phyloP scores from a whole-genome alignment of 2,888 invertebrate genomes.

The Rhogogaster chlorosoma region DNA sequence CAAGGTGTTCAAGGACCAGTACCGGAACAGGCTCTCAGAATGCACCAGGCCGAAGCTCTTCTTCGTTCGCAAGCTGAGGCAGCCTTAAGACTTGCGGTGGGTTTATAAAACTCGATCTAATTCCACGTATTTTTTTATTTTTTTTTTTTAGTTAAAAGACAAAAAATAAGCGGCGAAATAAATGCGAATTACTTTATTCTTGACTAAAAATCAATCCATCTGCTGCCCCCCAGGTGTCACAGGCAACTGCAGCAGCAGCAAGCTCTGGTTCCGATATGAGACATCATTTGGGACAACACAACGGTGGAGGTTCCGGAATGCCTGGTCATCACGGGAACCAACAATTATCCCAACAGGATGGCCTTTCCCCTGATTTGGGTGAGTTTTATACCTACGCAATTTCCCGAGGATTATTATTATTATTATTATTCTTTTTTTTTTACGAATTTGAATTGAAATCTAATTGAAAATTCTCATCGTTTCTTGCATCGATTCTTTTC shows the following conservation, averaged over 20 bases:
- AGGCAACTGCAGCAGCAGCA: conserved; percentile 74
- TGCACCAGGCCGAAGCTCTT: conserved; percentile 89
- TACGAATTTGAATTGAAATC: neutral
- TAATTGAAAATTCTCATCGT: neutral
- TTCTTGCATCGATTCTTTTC: neutral
- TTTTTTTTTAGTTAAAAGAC: neutral
- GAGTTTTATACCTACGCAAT: conserved; percentile 53
- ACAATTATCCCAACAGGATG: conserved; percentile 75
- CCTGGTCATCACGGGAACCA: conserved; percentile 76
- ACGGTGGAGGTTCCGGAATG: conserved; percentile 74
- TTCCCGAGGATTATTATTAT: too few species aligned
- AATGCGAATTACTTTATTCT: neutral
- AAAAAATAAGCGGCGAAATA: too few species aligned
- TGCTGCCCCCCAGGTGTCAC: conserved; percentile 72
- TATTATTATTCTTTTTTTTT: too few species aligned
- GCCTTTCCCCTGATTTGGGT: conserved; percentile 75
- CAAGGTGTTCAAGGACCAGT: conserved; percentile 74
- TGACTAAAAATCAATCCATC: neutral
- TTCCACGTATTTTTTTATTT: too few species aligned
- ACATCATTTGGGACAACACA: conserved; percentile 76
- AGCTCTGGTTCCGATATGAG: conserved; percentile 77
- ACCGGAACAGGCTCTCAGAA: conserved; percentile 81
- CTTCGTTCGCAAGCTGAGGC: conserved; percentile 93
- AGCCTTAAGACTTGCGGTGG: conserved; percentile 88
- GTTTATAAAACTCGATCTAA: neutral